These are phyloP conservation scores for Rhynchotus rufescens DNA, from an alignment of 2,797 vertebrate genomes.

Conservation along the genomic window DNA sequence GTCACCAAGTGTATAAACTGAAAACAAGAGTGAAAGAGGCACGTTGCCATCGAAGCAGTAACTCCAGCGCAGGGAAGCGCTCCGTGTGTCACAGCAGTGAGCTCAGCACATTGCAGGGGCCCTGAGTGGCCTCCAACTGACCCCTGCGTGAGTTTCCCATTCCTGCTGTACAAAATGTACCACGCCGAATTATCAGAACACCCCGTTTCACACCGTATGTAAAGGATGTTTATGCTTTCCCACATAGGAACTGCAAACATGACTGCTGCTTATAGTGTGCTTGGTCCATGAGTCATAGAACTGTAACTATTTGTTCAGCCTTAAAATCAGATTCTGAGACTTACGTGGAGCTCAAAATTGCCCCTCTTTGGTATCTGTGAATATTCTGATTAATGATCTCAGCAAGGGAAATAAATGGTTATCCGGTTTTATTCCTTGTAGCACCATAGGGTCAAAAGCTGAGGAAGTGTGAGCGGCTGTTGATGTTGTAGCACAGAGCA, in stretches of 20 bases:
- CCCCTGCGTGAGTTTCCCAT: background rate
- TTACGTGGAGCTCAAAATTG: rapidly evolving
- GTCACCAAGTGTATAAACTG: background rate
- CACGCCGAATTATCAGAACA: background rate
- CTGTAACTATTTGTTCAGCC: background rate
- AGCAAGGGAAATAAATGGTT: background rate
- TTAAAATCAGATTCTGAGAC: background rate
- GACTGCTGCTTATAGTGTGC: background rate
- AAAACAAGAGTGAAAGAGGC: background rate
- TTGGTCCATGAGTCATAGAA: conserved; percentile 9
- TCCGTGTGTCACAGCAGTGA: rapidly evolving
- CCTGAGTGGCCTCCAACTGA: background rate
- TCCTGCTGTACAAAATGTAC: background rate
- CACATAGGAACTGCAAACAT: background rate
- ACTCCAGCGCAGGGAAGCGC: background rate
- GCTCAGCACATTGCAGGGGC: background rate
- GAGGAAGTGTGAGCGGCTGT: background rate
- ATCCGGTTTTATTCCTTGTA: background rate
- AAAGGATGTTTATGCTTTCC: conserved; percentile 3
- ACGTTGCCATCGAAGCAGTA: background rate
- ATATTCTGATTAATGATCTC: background rate
- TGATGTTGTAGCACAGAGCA: background rate
- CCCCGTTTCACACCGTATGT: background rate
- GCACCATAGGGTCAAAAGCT: background rate
- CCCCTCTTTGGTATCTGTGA: background rate